phyloP scores from a whole-genome alignment of 2,888 invertebrate genomes.

The Euphydryas editha region DNA sequence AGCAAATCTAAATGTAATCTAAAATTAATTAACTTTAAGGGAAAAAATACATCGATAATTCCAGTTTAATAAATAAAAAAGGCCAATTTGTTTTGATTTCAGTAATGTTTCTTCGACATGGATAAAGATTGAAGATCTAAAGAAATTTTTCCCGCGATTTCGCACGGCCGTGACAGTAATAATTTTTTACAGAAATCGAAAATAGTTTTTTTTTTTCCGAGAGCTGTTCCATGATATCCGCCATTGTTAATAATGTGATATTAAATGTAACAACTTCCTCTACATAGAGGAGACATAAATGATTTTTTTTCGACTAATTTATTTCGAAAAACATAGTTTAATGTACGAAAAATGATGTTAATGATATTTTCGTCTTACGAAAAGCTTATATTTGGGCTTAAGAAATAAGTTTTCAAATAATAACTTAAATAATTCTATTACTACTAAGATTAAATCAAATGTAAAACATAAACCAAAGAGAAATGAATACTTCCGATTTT shows the following conservation, averaged over 20 bases:
- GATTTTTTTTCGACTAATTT: neutral
- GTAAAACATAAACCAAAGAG: no score
- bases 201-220: constrained; percentile 36
- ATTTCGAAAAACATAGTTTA: neutral
- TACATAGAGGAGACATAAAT: constrained; percentile 15
- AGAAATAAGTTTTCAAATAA: neutral
- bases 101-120: constrained; percentile 18
- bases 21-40: neutral
- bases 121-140: constrained; percentile 20
- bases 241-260: constrained; percentile 35
- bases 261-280: constrained; percentile 38
- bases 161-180: constrained; percentile 35
- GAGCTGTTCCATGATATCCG: constrained; percentile 29
- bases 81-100: constrained; percentile 13
- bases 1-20: neutral
- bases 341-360: neutral
- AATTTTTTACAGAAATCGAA: constrained; percentile 25
- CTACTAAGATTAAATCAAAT: no score
- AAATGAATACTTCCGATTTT: neutral
- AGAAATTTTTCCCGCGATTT: constrained; percentile 26
- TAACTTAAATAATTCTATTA: neutral
- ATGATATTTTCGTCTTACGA: neutral
- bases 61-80: neutral
- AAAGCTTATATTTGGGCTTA: neutral
- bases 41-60: neutral